Percentiles rank a stretch among this genome's conserved stretches.
Evolutionary conservation across 1,140 invertebrate species (phyloP).

Genomic region (Diachasma alloeum): DNA sequence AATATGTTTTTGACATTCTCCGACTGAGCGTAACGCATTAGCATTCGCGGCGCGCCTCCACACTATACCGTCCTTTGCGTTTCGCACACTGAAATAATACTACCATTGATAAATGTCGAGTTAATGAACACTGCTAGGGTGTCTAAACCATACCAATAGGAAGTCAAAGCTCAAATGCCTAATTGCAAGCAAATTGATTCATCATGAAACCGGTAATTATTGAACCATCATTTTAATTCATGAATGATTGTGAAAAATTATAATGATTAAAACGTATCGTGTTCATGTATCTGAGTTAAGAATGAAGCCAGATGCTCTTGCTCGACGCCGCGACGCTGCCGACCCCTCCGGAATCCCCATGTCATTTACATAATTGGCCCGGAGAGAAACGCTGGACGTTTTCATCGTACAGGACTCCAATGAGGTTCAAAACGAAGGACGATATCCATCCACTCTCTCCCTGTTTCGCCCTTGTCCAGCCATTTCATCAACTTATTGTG

Average conservation of each 20-base stretch:
- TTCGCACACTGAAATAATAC: not conserved
- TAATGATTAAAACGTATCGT: not conserved
- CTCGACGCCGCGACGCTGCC: not conserved
- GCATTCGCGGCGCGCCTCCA: not conserved
- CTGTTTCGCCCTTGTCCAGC: not conserved
- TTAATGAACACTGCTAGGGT: not conserved
- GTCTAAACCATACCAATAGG: not conserved
- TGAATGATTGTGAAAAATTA: not conserved
- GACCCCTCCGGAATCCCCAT: slow-evolving; percentile 11
- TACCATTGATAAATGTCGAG: not conserved
- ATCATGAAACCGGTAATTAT: not conserved
- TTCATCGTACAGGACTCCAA: slow-evolving; percentile 1
- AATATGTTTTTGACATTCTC: not conserved
- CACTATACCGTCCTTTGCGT: not conserved
- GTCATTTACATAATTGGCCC: slow-evolving; percentile 28
- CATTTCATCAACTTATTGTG: not conserved
- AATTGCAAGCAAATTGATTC: slow-evolving; percentile 1
- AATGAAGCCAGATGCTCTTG: slow-evolving; percentile 23
- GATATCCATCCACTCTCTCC: not conserved
- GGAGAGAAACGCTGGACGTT: slow-evolving; percentile 21
- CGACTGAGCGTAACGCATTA: not conserved
- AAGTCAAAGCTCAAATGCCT: not conserved
- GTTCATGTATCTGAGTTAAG: slow-evolving; percentile 13
- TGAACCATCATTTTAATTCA: not conserved
- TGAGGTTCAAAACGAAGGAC: not conserved